Percentiles rank a stretch among this genome's conserved stretches.
Conservation (phyloP, 2,113 vertebrate species). For the Paracanthobrama guichenoti region DNA sequence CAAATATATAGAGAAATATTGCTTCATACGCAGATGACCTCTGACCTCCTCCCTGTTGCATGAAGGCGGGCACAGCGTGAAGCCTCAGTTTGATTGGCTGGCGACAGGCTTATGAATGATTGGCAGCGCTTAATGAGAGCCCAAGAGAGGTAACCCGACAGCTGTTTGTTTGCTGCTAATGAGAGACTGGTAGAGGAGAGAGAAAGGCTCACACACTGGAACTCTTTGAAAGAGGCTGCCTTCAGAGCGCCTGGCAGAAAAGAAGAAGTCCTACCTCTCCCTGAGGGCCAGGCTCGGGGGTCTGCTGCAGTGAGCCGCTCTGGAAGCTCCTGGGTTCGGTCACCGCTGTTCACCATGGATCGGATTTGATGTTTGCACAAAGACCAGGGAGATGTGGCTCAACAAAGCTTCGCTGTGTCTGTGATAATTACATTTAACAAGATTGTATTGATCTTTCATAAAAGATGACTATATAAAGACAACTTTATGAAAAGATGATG, state of each 20-base stretch:
- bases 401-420: constrained; percentile 29
- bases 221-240: constrained; percentile 70
- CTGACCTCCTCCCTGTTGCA: constrained; percentile 45
- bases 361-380: constrained; percentile 19
- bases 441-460: constrained; percentile 14
- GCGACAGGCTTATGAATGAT: constrained; percentile 66
- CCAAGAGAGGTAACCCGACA: constrained; percentile 76
- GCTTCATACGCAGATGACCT: constrained; percentile 46
- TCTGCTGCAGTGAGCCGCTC: constrained; percentile 35
- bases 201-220: constrained; percentile 70
- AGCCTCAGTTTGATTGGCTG: constrained; percentile 73
- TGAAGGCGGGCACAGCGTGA: constrained; percentile 66
- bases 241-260: constrained; percentile 65
- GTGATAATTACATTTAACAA: constrained; percentile 34
- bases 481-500: constrained; percentile 7
- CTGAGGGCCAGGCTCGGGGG: constrained; percentile 65
- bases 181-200: constrained; percentile 73
- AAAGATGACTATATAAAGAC: not conserved
- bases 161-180: constrained; percentile 80
- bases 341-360: constrained; percentile 11
- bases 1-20: not conserved
- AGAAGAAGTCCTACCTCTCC: constrained; percentile 67
- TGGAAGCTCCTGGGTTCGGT: constrained; percentile 14
- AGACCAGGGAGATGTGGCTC: constrained; percentile 28
- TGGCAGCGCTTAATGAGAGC: constrained; percentile 78